Conservation (phyloP, 2,113 vertebrate species). For the Microcebus ravelobensis region DNA sequence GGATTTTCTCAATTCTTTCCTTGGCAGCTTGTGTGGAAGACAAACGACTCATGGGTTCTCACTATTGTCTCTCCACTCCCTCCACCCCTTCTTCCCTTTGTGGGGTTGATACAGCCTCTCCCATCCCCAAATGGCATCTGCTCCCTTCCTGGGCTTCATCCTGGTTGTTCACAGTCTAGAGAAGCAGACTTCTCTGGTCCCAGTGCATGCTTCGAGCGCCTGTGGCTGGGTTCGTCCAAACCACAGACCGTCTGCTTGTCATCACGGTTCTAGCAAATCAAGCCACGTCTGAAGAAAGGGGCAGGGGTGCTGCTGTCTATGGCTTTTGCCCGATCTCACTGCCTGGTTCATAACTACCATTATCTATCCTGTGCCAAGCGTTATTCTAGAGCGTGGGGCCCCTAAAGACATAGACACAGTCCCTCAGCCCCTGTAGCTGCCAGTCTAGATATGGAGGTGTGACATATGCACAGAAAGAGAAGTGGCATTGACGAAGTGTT, state of each 20-base stretch:
- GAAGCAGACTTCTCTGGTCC: not conserved
- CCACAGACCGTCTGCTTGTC: not conserved
- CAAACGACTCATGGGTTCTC: not conserved
- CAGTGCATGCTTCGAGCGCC: not conserved
- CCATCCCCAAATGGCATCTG: not conserved
- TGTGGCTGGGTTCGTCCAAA: not conserved
- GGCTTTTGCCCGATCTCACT: not conserved
- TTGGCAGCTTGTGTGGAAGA: not conserved
- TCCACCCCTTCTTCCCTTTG: constrained; percentile 32
- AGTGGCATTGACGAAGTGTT: not conserved
- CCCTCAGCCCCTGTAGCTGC: not conserved
- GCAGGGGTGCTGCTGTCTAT: not conserved
- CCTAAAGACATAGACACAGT: not conserved
- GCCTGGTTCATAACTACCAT: accelerated
- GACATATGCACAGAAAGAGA: not conserved
- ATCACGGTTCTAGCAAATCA: not conserved
- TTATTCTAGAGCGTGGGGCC: not conserved
- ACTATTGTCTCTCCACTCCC: not conserved
- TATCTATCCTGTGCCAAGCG: not conserved
- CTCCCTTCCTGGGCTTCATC: not conserved
- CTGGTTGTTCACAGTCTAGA: not conserved
- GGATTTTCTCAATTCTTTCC: not conserved
- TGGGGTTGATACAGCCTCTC: not conserved
- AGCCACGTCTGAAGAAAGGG: not conserved
- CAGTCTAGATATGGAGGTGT: not conserved